Evolutionary conservation across 2,113 vertebrate species (phyloP), one percentile per base, ranked within the genome.

Genomic region (Prolemur simus): DNA sequence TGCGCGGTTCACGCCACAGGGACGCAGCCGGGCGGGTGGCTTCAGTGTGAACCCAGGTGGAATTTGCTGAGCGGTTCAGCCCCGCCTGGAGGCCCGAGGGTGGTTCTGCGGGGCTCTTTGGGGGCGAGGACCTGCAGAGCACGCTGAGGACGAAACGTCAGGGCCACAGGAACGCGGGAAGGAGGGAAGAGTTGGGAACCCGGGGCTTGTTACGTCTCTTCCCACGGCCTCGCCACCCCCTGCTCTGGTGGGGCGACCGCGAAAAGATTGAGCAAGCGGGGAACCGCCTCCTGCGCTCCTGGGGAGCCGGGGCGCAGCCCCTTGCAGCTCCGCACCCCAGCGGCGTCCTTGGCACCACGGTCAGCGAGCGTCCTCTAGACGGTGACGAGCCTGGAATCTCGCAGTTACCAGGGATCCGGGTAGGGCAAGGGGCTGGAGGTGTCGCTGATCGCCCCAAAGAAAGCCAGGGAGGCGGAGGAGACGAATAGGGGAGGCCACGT

Each of bases 201-300:
- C 9, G 25, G 73, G n/a, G 52, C 29, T 47, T 32, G 12, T 17
- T 1, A 1, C 3, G 1, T 14, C 60, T 34, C 23, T 23, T 47
- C 34, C 15, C 8, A 2, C 0, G 85, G 85, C 14, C 12, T 58
- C 39, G 56, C 56, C 39, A 27, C 15, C 3, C 3, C 42, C 4
- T 2, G 2, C 9, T 8, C 23, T 34, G 0, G 5, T 6, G 11
- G 5, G 14, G 56, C 15, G 10, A 54, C 32, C 0, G 10, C 2
- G 12, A 0, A 18, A 37, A 34, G 39, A 32, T 6, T 34, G 18
- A 32, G 49, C 34, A 4, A 45, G 60, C 20, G 32, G 47, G 42
- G 34, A 12, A 25, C 10, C 2, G 0, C 9, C 32, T 64, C 21
- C 29, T 2, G 8, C 25, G 7, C 3, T 29, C 12, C 34, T 0